Evolutionary conservation across 2,113 vertebrate species (phyloP), one percentile per base, ranked within the genome.

Genomic region (Peromyscus californicus): DNA sequence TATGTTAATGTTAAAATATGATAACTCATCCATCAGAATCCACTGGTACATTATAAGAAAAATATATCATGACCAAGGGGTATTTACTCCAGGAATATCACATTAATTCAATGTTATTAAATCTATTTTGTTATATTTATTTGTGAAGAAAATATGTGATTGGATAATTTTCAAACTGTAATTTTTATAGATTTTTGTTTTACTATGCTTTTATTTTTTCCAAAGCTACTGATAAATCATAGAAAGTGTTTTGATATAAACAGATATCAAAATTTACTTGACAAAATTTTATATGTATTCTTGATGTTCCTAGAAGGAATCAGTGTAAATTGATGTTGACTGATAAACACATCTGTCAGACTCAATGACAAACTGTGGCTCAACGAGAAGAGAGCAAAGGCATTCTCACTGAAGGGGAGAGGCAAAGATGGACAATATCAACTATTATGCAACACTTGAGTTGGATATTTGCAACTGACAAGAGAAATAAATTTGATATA

Each of bases 81-180:
- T 83, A 57, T 31, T 91, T 93, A 69, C 69, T 90, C 39, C 15
- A 88, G 69, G 61, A 90, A 72, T 57, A 83, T 3, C 67, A 89
- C 67, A 93, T 15, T 7, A 79, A 26, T 65, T 95, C 45, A 89
- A n/a, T 86, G 72, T 69, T 96, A 75, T 82, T 86, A 82, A 92
- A 92, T 86, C 65, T 93, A 79, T 65, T 93, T 90, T 90, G 29
- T 65, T 31, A 63, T 51, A 92, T 57, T 78, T 82, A 45, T 31
- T 79, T 33, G 15, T 61, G 6, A 74, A 9, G 75, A 22, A 91
- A 39, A 74, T 74, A 92, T 74, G 19, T 10, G 21, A 74, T 74
- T 74, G n/a, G 8, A 4, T 24, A 74, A 74, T 74, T 39, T 39
- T 39, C 72, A 11, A 36, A 39, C 2, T 74, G n/a, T 24, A 72